A percentile compares a stretch with the other conserved stretches of the same genome.
Conservation (phyloP, 2,888 invertebrate genomes). For the Sinelater perroti region DNA sequence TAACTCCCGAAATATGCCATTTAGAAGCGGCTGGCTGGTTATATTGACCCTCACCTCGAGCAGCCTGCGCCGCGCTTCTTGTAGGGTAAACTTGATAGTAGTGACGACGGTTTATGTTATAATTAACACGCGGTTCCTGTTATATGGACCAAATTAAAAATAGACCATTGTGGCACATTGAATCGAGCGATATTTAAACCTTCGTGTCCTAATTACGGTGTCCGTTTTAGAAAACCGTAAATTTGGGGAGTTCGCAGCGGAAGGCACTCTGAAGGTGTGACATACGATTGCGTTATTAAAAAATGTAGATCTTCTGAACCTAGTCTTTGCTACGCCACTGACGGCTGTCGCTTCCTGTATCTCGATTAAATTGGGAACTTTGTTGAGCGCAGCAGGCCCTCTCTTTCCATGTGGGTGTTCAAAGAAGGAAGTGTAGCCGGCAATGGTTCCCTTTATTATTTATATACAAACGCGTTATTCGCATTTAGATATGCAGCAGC, state of each 20-base stretch:
- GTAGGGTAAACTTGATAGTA: neutral
- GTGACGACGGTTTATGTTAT: neutral
- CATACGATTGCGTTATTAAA: too few relatives aligned
- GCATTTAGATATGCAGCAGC: too few relatives aligned
- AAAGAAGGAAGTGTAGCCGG: slow-evolving; percentile 9
- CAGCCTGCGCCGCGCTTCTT: neutral
- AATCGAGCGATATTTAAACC: too few relatives aligned
- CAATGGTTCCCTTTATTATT: too few relatives aligned
- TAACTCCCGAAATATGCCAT: slow-evolving; percentile 4
- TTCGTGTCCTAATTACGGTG: too few relatives aligned
- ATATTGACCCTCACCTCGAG: slow-evolving; percentile 11
- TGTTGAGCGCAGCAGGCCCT: slow-evolving; percentile 16
- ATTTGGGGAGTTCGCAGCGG: too few relatives aligned
- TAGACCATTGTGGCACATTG: neutral
- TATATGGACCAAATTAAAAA: neutral
- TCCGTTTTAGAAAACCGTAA: too few relatives aligned
- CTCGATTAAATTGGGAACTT: slow-evolving; percentile 48
- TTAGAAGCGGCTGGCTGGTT: neutral
- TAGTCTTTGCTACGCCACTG: slow-evolving; percentile 45
- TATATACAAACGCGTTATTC: too few relatives aligned
- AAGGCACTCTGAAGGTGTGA: too few relatives aligned
- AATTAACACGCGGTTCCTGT: neutral
- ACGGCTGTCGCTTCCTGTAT: slow-evolving; percentile 49
- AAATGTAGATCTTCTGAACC: too few relatives aligned
- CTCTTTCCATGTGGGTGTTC: slow-evolving; percentile 13